Conservation (phyloP, 2,888 invertebrate genomes). For the Cheilosia grossa region DNA sequence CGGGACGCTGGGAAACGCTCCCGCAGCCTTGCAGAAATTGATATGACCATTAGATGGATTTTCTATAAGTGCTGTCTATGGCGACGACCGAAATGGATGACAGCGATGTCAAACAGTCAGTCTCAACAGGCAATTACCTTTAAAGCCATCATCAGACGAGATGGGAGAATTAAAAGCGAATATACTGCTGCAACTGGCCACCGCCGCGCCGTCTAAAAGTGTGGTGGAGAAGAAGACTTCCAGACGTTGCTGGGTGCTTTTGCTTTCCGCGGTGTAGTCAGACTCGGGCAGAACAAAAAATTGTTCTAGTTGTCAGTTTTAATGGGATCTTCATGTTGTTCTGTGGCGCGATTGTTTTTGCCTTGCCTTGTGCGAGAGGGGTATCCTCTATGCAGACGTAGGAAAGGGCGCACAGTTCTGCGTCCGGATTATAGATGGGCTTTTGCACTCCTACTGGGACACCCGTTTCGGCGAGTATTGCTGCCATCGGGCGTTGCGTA, state of each 20-base stretch:
- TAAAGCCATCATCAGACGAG: conserved; percentile 64
- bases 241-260: conserved; percentile 34
- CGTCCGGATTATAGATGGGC: conserved; percentile 44
- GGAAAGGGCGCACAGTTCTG: not conserved
- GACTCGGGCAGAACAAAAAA: conserved; percentile 39
- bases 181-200: conserved; percentile 12
- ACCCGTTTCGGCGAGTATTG: conserved; percentile 16
- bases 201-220: conserved; percentile 50
- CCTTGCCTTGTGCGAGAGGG: conserved; percentile 23
- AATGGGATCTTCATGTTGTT: conserved; percentile 73
- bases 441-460: conserved; percentile 31
- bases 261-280: conserved; percentile 12
- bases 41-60: conserved; percentile 59
- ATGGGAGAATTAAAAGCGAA: conserved; percentile 53
- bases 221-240: conserved; percentile 41
- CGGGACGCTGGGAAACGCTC: conserved; percentile 44
- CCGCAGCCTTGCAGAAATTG: conserved; percentile 21
- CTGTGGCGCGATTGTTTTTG: conserved; percentile 55
- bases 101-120: conserved; percentile 72
- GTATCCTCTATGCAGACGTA: not conserved
- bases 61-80: conserved; percentile 27
- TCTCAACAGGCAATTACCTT: conserved; percentile 72
- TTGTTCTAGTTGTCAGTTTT: conserved; percentile 68
- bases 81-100: conserved; percentile 65
- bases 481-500: conserved; percentile 19